A percentile compares a stretch with the other conserved stretches of the same genome.
phyloP scores from a whole-genome alignment of 2,113 vertebrate genomes.

The Pyxicephalus adspersus region DNA sequence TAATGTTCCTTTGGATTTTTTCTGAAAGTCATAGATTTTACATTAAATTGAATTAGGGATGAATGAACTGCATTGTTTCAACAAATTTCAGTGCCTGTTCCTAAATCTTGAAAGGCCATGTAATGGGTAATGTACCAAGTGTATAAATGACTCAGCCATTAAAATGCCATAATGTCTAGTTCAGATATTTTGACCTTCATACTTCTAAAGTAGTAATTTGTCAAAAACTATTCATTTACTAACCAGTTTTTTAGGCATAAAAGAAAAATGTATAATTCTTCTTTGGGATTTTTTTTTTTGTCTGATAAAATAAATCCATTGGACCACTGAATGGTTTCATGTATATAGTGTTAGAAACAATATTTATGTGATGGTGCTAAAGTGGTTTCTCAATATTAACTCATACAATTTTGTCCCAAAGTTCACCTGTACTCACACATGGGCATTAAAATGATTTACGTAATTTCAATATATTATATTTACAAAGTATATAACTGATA shows the following conservation, averaged over 20 bases:
- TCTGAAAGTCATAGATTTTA: slow-evolving; percentile 48
- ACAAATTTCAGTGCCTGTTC: slow-evolving; percentile 19
- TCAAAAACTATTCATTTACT: neutral
- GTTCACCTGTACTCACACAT: no score
- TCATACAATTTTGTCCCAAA: no score
- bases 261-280: neutral
- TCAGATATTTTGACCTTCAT: slow-evolving; percentile 68
- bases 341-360: no score
- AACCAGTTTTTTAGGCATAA: neutral
- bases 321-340: no score
- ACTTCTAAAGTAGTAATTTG: slow-evolving; percentile 22
- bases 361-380: no score
- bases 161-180: slow-evolving; percentile 61
- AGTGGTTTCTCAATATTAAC: no score
- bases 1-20: slow-evolving; percentile 60
- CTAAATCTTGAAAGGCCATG: slow-evolving; percentile 67
- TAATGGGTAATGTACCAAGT: slow-evolving; percentile 72
- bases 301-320: no score
- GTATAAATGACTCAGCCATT: slow-evolving; percentile 73
- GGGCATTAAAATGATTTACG: no score
- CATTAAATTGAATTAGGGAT: slow-evolving; percentile 59
- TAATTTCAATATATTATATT: no score
- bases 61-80: slow-evolving; percentile 51
- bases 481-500: no score
- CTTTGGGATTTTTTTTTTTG: no score